These are phyloP conservation scores for Calidris pygmaea DNA, from an alignment of 2,113 vertebrate species.

Conservation along the genomic window DNA sequence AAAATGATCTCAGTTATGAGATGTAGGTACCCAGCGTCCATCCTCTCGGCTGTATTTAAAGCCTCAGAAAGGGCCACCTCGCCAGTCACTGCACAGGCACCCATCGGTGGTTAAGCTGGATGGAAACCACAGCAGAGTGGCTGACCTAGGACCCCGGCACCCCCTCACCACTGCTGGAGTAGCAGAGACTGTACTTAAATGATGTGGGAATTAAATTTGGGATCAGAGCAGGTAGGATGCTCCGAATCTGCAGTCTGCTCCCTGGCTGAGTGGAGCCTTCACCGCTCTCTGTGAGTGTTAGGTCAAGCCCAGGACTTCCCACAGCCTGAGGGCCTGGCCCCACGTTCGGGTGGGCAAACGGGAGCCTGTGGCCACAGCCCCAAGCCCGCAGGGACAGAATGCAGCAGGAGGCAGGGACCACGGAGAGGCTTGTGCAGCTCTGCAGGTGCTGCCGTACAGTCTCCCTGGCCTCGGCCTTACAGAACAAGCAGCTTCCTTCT, in stretches of 20 bases:
- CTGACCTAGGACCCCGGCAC: not conserved
- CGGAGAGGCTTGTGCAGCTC: not conserved
- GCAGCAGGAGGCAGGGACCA: not conserved
- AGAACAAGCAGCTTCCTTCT: not conserved
- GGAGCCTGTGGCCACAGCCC: not conserved
- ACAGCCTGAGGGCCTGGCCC: not conserved
- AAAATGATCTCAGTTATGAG: not conserved
- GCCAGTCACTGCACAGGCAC: not conserved
- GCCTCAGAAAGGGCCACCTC: not conserved
- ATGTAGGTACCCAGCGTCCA: not conserved
- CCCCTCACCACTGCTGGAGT: not conserved
- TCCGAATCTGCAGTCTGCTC: not conserved
- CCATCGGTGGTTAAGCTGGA: accelerated
- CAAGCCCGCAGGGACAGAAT: accelerated
- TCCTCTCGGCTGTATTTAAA: not conserved
- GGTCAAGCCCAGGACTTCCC: not conserved
- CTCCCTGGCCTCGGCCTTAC: not conserved
- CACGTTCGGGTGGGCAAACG: not conserved
- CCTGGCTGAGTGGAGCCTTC: not conserved
- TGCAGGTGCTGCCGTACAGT: not conserved
- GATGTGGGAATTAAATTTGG: not conserved
- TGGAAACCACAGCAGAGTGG: not conserved
- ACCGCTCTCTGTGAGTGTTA: not conserved
- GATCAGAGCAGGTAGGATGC: accelerated
- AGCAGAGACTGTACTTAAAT: not conserved